Evolutionary conservation across 2,888 invertebrate species (phyloP), one percentile per base, ranked within the genome.

Genomic region (Erebia aethiops): DNA sequence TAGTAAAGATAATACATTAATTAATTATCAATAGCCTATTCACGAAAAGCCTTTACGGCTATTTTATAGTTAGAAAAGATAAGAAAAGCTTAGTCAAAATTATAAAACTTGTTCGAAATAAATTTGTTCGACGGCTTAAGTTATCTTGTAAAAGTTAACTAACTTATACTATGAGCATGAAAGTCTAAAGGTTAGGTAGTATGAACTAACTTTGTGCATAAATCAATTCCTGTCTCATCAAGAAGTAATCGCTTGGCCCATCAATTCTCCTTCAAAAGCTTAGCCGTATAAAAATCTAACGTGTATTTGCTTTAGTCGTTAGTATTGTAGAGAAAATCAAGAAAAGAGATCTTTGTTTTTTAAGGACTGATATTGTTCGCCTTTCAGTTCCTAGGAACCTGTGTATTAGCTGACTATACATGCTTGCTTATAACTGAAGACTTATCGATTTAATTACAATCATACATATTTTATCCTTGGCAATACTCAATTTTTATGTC

Each of bases 281-380:
- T 16, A 54, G 9, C 9, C 16, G 2, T 2, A 21, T 16, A 11
- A 10, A 13, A 16, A 56, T 16, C 1, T 9, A 10, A 56, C 10
- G 56, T 51, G 14, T n/a, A 14, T 46, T 9, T 54, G 16, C 11
- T 21, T 21, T 56, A 21, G 5, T 26, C 21, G 3, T 21, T 56
- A 56, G 21, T 51, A 16, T 16, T 54, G 18, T 54, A 18, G 2
- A 54, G 18, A 18, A 54, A 54, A 54, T 1, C 13, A 58, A 58
- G 18, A 16, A 16, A 54, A 8, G 35, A 58, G 35, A 35, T 58
- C 57, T 58, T 58, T 0, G 8, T 35, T 14, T 7, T 26, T 26
- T 58, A 35, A 58, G 21, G 10, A 11, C 54, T 63, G 60, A 67
- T 64, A 64, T 70, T 64, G 67, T 70, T 52, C 56, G 66, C 46